Conservation (phyloP, 2,888 invertebrate species). For the Xestia rhomboidea region DNA sequence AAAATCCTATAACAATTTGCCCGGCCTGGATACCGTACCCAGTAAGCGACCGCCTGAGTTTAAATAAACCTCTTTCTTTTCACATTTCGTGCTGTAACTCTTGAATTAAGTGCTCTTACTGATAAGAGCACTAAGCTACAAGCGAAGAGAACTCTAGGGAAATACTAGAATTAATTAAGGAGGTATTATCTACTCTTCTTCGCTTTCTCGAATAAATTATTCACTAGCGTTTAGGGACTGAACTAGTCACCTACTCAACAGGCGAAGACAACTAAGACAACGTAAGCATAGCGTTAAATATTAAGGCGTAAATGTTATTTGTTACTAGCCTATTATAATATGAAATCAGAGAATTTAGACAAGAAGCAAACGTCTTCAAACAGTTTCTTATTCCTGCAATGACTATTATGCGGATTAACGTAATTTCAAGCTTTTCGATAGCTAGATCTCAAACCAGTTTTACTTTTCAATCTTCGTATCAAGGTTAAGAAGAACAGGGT, state of each 20-base stretch:
- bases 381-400: not conserved
- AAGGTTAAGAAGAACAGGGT: too few species aligned
- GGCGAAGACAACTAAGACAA: not conserved
- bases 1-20: conserved; percentile 20
- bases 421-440: too few species aligned
- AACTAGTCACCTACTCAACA: not conserved
- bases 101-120: conserved; percentile 2
- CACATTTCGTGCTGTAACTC: not conserved
- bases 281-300: not conserved
- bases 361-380: not conserved
- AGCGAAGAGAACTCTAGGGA: conserved; percentile 3
- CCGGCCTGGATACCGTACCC: not conserved
- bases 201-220: conserved; percentile 12
- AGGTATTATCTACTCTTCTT: not conserved
- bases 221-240: not conserved
- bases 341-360: not conserved
- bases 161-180: conserved; percentile 19
- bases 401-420: too few species aligned
- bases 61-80: not conserved
- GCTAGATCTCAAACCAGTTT: too few species aligned
- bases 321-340: not conserved
- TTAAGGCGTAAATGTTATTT: not conserved
- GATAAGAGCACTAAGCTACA: conserved; percentile 1
- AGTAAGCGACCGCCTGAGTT: not conserved
- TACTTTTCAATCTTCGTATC: too few species aligned